Percentiles rank a stretch among this genome's conserved stretches.
phyloP scores from a whole-genome alignment of 2,113 vertebrate genomes.

The Nesoenas mayeri region DNA sequence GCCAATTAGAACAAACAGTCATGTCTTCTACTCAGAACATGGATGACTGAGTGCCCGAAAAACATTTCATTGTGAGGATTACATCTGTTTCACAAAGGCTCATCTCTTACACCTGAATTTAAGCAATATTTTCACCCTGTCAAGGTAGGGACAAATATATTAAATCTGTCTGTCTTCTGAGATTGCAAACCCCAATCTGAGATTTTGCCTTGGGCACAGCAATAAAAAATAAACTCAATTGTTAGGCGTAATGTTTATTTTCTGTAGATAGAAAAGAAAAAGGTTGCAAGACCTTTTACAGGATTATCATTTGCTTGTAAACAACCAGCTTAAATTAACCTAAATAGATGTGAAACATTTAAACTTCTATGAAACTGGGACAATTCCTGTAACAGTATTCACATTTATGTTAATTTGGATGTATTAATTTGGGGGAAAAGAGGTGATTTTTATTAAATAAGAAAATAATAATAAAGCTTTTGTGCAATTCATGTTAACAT shows the following conservation, averaged over 20 bases:
- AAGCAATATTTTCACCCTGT: constrained; percentile 63
- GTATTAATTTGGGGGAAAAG: not conserved
- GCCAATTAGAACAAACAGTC: not conserved
- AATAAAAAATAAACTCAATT: constrained; percentile 71
- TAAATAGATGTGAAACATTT: not conserved
- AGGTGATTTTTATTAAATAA: not conserved
- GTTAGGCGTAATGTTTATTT: constrained; percentile 50
- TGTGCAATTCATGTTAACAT: not conserved
- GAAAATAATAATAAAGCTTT: not conserved
- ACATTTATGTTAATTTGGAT: not conserved
- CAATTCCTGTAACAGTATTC: not conserved
- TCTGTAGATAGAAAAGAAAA: constrained; percentile 15
- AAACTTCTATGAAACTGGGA: not conserved
- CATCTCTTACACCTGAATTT: constrained; percentile 59
- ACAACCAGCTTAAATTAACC: not conserved
- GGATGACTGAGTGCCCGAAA: not conserved
- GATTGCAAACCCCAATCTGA: constrained; percentile 69
- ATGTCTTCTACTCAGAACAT: not conserved
- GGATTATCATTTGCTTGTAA: not conserved
- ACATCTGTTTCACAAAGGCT: constrained; percentile 44
- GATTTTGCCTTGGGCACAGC: constrained; percentile 65
- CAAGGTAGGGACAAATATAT: constrained; percentile 75
- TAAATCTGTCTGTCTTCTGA: constrained; percentile 75
- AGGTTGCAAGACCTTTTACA: not conserved
- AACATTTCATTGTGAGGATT: constrained; percentile 13